A percentile compares a stretch with the other conserved stretches of the same genome.
Evolutionary conservation across 2,113 vertebrate genomes (phyloP).

Genomic region (Phylloscopus trochilus): DNA sequence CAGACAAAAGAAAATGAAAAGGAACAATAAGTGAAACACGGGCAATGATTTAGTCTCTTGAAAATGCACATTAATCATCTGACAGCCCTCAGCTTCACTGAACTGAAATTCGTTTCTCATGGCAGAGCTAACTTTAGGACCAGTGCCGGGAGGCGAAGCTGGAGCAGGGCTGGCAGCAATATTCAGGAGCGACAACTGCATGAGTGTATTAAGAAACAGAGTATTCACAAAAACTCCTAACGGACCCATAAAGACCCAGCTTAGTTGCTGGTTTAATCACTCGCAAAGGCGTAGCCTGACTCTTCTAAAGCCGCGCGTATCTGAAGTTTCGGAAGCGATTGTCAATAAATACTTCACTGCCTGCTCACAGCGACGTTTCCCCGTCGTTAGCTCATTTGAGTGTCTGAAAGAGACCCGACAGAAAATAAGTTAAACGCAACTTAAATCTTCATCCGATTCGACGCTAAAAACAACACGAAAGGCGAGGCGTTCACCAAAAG

Average conservation of each 20-base stretch:
- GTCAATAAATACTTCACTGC: conserved; percentile 10
- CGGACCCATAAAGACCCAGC: neutral
- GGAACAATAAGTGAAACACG: neutral
- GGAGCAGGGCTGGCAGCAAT: neutral
- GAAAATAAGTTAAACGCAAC: neutral
- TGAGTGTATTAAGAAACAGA: neutral
- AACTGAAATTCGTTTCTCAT: neutral
- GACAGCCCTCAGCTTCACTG: neutral
- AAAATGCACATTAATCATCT: conserved; percentile 19
- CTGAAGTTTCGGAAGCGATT: neutral
- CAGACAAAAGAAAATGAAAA: conserved; percentile 53
- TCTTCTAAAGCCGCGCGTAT: neutral
- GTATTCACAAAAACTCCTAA: neutral
- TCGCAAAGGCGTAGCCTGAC: neutral
- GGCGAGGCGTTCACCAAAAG: neutral
- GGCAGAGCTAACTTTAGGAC: neutral
- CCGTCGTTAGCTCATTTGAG: neutral
- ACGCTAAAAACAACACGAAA: neutral
- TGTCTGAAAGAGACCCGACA: neutral
- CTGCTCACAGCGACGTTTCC: neutral
- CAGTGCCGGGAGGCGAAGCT: neutral
- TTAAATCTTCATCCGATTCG: neutral
- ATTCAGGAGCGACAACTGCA: neutral
- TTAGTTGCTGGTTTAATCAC: neutral
- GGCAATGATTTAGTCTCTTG: neutral